Evolutionary conservation across 2,113 vertebrate genomes (phyloP).

Genomic region (Nannospalax galili): DNA sequence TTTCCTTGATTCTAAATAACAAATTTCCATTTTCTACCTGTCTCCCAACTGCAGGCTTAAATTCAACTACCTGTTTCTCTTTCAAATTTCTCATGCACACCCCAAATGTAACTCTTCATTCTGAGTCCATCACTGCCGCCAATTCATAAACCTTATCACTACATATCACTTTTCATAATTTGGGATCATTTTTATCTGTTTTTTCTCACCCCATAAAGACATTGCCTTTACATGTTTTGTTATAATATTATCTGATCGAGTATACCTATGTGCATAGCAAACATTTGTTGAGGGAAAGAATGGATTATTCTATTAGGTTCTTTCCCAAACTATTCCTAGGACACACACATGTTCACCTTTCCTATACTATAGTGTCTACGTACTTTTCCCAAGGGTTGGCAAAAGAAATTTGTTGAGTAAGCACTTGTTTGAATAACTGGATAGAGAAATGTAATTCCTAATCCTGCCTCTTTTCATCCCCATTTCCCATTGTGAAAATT

Average conservation of each 20-base stretch:
- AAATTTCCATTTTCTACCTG: neutral
- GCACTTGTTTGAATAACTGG: neutral
- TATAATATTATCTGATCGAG: neutral
- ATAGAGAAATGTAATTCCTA: neutral
- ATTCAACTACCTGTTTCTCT: neutral
- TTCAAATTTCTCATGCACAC: neutral
- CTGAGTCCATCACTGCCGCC: neutral
- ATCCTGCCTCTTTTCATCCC: neutral
- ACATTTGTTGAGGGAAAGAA: neutral
- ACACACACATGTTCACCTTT: neutral
- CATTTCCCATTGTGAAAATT: neutral
- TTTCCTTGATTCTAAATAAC: conserved; percentile 24
- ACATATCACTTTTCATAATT: neutral
- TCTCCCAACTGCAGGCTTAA: neutral
- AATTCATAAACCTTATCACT: neutral
- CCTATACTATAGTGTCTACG: neutral
- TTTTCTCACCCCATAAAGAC: conserved; percentile 38
- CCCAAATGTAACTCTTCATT: neutral
- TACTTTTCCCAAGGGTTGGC: neutral
- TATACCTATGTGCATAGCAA: neutral
- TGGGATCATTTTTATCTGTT: conserved; percentile 19
- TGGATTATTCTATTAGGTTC: neutral
- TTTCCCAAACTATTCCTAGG: neutral
- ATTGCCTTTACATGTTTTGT: neutral
- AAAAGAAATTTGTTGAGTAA: neutral